Evolutionary conservation across 2,888 invertebrate genomes (phyloP).

Genomic region (Leptinotarsa juncta): DNA sequence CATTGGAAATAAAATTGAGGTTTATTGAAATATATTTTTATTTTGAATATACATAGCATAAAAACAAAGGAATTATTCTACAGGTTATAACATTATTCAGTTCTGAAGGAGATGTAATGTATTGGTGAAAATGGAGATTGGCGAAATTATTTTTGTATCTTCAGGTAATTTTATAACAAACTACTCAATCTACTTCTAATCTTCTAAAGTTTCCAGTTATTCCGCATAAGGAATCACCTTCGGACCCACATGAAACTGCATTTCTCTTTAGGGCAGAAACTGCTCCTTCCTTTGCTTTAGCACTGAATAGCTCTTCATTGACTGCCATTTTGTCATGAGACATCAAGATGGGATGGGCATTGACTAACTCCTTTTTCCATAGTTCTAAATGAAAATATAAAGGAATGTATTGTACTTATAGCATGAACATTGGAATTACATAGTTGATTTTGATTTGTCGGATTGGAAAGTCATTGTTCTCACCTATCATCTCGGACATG

Average conservation of each 20-base stretch:
- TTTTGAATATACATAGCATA: neutral
- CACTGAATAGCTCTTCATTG: slow-evolving; percentile 76
- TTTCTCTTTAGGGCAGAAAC: slow-evolving; percentile 77
- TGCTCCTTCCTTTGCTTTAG: slow-evolving; percentile 79
- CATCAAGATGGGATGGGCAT: slow-evolving; percentile 71
- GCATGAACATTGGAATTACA: too few species aligned
- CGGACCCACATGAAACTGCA: slow-evolving; percentile 70
- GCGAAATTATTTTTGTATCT: neutral
- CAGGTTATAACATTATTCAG: slow-evolving; percentile 2
- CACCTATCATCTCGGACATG: slow-evolving; percentile 86
- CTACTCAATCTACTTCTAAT: slow-evolving; percentile 76
- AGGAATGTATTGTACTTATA: neutral
- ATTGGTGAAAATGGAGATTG: neutral
- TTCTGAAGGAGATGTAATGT: slow-evolving; percentile 9
- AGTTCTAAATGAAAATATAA: slow-evolving; percentile 62
- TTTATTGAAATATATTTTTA: slow-evolving; percentile 6
- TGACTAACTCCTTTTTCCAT: slow-evolving; percentile 77
- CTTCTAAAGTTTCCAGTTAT: slow-evolving; percentile 83
- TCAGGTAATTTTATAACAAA: neutral
- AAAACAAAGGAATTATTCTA: neutral
- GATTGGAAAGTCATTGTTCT: slow-evolving; percentile 45
- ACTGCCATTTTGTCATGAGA: slow-evolving; percentile 79
- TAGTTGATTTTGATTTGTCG: too few species aligned
- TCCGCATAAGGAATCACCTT: slow-evolving; percentile 76
- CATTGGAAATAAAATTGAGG: slow-evolving; percentile 14